Evolutionary conservation across 2,888 invertebrate species (phyloP).

Genomic region (Zygaena filipendulae): DNA sequence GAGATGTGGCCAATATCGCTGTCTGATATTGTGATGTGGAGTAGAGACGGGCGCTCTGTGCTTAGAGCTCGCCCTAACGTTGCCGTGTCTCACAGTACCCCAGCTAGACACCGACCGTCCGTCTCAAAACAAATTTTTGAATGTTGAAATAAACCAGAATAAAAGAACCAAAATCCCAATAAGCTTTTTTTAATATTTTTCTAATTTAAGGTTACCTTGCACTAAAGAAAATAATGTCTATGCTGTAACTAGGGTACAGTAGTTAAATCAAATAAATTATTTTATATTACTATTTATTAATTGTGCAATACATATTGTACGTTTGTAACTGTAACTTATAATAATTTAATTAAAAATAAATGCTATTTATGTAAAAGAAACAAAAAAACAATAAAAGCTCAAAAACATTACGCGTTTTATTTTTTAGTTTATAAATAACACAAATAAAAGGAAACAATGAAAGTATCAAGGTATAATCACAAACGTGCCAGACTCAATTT

Average conservation of each 20-base stretch:
- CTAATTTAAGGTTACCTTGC: conserved; percentile 49
- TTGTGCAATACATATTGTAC: conserved; percentile 61
- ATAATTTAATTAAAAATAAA: conserved; percentile 64
- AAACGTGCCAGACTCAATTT: no score
- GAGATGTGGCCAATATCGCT: conserved; percentile 22
- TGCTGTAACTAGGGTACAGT: conserved; percentile 45
- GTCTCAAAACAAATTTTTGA: conserved; percentile 43
- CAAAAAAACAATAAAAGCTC: conserved; percentile 65
- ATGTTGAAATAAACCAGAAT: conserved; percentile 51
- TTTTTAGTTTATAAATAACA: no score
- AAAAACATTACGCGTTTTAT: conserved; percentile 46
- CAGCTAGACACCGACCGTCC: conserved; percentile 50
- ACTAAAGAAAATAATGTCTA: conserved; percentile 37
- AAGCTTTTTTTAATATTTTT: conserved; percentile 61
- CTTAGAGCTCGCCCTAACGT: conserved; percentile 52
- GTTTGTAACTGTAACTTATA: conserved; percentile 65
- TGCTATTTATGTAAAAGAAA: conserved; percentile 67
- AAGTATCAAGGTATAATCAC: no score
- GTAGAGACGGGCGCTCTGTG: conserved; percentile 56
- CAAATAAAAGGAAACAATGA: no score
- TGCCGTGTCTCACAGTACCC: conserved; percentile 49
- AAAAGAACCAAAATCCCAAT: conserved; percentile 55
- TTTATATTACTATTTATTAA: conserved; percentile 66
- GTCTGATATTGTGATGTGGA: conserved; percentile 21
- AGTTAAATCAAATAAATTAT: conserved; percentile 56